These are phyloP conservation scores for Cryptoprocta ferox DNA, from an alignment of 2,797 vertebrate genomes.

Conservation along the genomic window DNA sequence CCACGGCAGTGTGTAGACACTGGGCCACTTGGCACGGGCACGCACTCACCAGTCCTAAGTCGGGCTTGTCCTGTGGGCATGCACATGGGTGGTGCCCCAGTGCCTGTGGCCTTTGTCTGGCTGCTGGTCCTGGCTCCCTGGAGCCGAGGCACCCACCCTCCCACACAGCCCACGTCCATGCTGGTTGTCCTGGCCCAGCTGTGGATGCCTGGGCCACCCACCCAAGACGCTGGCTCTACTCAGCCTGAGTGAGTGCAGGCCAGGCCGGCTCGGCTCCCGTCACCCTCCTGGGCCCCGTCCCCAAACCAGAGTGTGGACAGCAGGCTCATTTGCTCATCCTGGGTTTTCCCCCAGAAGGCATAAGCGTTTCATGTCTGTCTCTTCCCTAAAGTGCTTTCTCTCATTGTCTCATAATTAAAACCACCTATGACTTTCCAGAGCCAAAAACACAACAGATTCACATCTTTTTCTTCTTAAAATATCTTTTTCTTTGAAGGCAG, in stretches of 20 bases:
- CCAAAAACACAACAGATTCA: neutral
- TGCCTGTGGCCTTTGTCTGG: neutral
- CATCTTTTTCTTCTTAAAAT: neutral
- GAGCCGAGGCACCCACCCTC: too few species aligned
- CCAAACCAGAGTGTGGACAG: accelerated
- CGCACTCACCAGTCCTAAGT: neutral
- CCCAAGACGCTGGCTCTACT: accelerated
- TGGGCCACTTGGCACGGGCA: neutral
- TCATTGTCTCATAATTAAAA: slow-evolving; percentile 18
- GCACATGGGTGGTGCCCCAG: neutral
- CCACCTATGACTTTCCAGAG: neutral
- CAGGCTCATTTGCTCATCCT: neutral
- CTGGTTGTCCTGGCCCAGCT: accelerated
- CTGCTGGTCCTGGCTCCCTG: neutral
- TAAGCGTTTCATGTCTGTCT: accelerated
- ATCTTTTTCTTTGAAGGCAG: neutral
- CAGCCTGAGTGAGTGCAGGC: neutral
- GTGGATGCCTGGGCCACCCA: accelerated
- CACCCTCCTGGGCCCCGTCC: neutral
- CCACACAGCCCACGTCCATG: neutral
- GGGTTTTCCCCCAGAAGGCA: neutral
- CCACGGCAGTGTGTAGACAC: neutral
- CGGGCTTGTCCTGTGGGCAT: neutral
- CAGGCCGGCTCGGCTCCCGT: accelerated
- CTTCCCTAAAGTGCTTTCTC: neutral